Percentiles rank a stretch among this genome's conserved stretches.
phyloP scores from a whole-genome alignment of 2,888 invertebrate species.

The Oxytorus armatus region DNA sequence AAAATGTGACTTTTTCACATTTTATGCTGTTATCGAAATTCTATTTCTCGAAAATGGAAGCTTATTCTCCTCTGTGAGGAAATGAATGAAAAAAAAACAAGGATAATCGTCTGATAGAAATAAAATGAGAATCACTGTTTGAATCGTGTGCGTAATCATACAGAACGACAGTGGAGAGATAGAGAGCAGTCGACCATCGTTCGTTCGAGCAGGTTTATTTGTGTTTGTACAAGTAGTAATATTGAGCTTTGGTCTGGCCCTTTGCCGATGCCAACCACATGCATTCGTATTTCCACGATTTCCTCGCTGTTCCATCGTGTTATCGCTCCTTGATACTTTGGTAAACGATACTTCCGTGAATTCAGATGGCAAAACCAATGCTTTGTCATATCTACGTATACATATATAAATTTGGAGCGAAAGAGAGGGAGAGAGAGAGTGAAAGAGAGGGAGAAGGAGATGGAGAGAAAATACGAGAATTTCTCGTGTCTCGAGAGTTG shows the following conservation, averaged over 20 bases:
- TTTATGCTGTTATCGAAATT: too few relatives aligned
- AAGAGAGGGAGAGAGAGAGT: background rate
- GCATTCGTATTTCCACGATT: conserved; percentile 46
- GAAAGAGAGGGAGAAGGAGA: conserved; percentile 1
- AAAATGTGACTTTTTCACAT: too few relatives aligned
- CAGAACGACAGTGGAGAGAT: conserved; percentile 58
- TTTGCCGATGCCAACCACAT: conserved; percentile 17
- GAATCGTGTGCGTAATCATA: conserved; percentile 57
- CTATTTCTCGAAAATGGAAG: background rate
- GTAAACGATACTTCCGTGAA: conserved; percentile 49
- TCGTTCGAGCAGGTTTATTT: conserved; percentile 71
- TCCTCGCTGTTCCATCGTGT: conserved; percentile 30
- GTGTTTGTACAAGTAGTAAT: conserved; percentile 81
- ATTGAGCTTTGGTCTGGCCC: conserved; percentile 76
- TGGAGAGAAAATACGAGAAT: background rate
- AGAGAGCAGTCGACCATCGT: conserved; percentile 49
- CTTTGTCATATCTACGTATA: background rate
- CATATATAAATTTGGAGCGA: too few relatives aligned
- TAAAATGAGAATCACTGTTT: conserved; percentile 50
- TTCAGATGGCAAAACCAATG: conserved; percentile 27
- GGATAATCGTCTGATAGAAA: background rate
- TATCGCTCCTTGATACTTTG: conserved; percentile 54
- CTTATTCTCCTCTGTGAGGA: background rate
- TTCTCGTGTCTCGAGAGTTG: conserved; percentile 64
- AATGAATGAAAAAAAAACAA: conserved; percentile 12